These are phyloP conservation scores for Festucalex cinctus DNA, from an alignment of 2,113 vertebrate genomes.

Conservation along the genomic window DNA sequence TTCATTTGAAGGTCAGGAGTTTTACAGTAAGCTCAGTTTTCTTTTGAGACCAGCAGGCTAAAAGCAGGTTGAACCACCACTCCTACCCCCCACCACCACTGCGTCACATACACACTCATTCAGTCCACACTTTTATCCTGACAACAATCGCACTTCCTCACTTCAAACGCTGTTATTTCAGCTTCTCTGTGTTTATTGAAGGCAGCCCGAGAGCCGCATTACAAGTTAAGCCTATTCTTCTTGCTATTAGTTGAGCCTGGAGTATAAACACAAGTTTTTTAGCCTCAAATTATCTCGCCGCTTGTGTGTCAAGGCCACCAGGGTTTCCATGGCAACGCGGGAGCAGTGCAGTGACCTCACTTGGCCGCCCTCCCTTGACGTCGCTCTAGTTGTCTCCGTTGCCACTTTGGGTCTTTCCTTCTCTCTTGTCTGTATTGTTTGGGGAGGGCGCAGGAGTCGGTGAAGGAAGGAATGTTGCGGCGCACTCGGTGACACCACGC, in stretches of 20 bases:
- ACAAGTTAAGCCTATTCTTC: slow-evolving; percentile 35
- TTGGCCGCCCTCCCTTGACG: slow-evolving; percentile 45
- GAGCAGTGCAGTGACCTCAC: slow-evolving; percentile 46
- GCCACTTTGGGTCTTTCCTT: slow-evolving; percentile 26
- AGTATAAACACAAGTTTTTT: slow-evolving; percentile 32
- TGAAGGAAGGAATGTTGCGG: slow-evolving; percentile 50
- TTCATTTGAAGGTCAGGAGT: slow-evolving; percentile 50
- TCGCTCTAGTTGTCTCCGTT: slow-evolving; percentile 29
- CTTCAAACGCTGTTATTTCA: slow-evolving; percentile 68
- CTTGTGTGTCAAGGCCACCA: slow-evolving; percentile 18
- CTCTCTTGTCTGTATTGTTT: slow-evolving; percentile 13
- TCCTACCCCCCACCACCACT: not conserved
- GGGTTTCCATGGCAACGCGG: slow-evolving; percentile 53
- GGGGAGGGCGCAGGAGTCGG: slow-evolving; percentile 39
- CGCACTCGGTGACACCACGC: slow-evolving; percentile 44
- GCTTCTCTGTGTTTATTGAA: slow-evolving; percentile 55
- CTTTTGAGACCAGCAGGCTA: slow-evolving; percentile 12
- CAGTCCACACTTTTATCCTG: slow-evolving; percentile 41
- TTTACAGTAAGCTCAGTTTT: slow-evolving; percentile 23
- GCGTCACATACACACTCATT: not conserved
- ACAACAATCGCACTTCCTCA: slow-evolving; percentile 64
- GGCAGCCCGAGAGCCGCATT: slow-evolving; percentile 18
- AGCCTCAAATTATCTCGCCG: slow-evolving; percentile 11
- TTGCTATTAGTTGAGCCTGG: slow-evolving; percentile 20
- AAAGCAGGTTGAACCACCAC: slow-evolving; percentile 15